Evolutionary conservation across 2,888 invertebrate genomes (phyloP), one percentile per base, ranked within the genome.

Genomic region (Pomacea canaliculata): DNA sequence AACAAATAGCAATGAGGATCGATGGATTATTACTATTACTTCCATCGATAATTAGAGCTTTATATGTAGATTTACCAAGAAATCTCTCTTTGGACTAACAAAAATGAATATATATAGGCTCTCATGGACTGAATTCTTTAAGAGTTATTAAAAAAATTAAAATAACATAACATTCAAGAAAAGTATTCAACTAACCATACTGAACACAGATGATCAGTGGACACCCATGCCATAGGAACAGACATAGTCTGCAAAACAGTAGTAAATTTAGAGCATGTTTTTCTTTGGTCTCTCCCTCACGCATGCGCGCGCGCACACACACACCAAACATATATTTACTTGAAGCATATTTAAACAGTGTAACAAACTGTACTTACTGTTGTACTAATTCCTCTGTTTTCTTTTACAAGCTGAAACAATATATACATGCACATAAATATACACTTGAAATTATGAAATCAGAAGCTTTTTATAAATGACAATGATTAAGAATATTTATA

Each of bases 141-240:
- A 56, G 51, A 37, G 37, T 37, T 37, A 37, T 37, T 37, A 37
- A 37, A 37, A 37, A 37, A 37, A 37, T 37, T 37, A 37, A 37
- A 37, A 37, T 37, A 37, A 37, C 37, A 37, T 16, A 7, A 56
- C 51, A 56, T 13, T 13, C 12, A 56, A 63, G 48, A 62, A 49
- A 48, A 63, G 60, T 37, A 16, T 19, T 37, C 12, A n/a, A 80
- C 84, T 76, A 79, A 85, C 98, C 98, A 98, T 7, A 97, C 94
- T 84, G 97, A 96, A 85, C 96, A 95, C 18, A 96, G 93, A 90
- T 98, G 98, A 91, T 98, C 97, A 1, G 95, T 94, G 8, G 96
- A 94, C 13, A 95, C 92, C 96, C 97, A 97, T 2, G 95, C 95
- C 74, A 93, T 94, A 0, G 97, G 97, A 73, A 97, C 93, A 51